phyloP scores from a whole-genome alignment of 2,113 vertebrate species.

The Ahaetulla prasina region DNA sequence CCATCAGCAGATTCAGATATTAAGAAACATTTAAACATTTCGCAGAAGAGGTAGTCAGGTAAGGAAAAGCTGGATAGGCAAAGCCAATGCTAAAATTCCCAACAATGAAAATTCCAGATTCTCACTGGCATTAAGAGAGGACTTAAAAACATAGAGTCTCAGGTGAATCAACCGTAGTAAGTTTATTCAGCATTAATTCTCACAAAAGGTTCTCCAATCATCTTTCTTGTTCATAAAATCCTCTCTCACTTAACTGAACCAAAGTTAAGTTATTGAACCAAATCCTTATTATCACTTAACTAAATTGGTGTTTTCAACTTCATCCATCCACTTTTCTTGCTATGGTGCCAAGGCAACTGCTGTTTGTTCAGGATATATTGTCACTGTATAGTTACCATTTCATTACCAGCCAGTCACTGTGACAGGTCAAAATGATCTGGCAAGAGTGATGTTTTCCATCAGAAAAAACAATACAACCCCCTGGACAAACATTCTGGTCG shows the following conservation, averaged over 20 bases:
- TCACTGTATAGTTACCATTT: neutral
- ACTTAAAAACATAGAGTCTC: neutral
- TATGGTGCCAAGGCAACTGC: neutral
- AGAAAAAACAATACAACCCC: neutral
- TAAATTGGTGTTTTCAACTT: neutral
- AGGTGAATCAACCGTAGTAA: neutral
- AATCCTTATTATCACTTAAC: neutral
- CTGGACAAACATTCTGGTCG: neutral
- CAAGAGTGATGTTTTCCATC: neutral
- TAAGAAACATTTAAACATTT: neutral
- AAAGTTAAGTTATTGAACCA: too few species aligned
- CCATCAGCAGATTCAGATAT: neutral
- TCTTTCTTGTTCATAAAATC: neutral
- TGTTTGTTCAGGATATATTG: neutral
- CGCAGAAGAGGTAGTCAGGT: neutral
- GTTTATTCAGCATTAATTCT: neutral
- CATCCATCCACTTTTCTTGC: neutral
- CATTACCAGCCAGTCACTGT: neutral
- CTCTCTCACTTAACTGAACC: too few species aligned
- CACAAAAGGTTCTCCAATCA: neutral
- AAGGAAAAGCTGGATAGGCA: neutral
- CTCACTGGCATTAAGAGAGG: neutral
- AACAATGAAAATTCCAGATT: neutral
- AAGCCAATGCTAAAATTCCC: neutral
- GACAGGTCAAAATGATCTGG: neutral